phyloP scores from a whole-genome alignment of 2,113 vertebrate species.

The Trogon surrucura region DNA sequence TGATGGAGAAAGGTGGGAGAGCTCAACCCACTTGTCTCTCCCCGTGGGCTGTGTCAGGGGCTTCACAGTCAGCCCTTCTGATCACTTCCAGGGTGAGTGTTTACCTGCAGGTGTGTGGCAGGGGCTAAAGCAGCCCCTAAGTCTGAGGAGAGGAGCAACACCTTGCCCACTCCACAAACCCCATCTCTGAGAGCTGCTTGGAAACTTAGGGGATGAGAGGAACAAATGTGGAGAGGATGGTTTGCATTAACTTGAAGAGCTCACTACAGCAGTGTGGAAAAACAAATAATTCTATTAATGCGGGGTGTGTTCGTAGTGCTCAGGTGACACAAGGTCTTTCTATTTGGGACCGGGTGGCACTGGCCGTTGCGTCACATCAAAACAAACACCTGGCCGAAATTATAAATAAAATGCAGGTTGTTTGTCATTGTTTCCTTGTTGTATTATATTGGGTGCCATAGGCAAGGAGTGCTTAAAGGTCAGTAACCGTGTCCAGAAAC shows the following conservation, averaged over 20 bases:
- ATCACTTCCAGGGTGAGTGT: background rate
- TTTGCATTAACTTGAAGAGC: slow-evolving; percentile 10
- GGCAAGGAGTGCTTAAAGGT: slow-evolving; percentile 18
- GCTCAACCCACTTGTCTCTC: background rate
- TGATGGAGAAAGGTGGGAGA: background rate
- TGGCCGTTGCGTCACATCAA: background rate
- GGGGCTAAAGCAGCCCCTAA: background rate
- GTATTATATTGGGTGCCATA: background rate
- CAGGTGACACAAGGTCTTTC: background rate
- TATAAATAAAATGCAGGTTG: background rate
- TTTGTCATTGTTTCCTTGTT: slow-evolving; percentile 19
- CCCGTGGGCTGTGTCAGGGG: background rate
- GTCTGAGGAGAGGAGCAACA: background rate
- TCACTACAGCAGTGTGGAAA: background rate
- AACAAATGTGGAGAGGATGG: background rate
- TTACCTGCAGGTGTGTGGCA: background rate
- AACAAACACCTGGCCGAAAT: background rate
- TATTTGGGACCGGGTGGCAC: background rate
- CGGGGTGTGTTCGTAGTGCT: rapidly evolving
- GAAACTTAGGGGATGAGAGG: background rate
- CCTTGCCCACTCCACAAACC: background rate
- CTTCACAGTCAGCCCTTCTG: background rate
- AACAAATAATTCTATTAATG: background rate
- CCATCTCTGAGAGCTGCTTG: background rate
- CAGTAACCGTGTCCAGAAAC: slow-evolving; percentile 7